Conservation (phyloP, 2,888 invertebrate species). For the Endotricha flammealis region DNA sequence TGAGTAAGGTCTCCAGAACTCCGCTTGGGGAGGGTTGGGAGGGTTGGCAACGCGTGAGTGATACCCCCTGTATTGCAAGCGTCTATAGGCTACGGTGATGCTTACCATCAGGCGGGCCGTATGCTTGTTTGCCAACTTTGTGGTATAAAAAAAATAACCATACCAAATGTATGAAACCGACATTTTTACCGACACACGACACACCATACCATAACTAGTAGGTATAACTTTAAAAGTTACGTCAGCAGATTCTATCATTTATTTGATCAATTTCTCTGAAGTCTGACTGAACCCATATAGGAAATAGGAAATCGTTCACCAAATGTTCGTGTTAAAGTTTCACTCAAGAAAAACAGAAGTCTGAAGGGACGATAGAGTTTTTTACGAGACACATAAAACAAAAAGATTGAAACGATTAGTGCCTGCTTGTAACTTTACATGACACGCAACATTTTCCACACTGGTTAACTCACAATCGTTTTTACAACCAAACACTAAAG, state of each 20-base stretch:
- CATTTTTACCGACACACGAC: too few relatives aligned
- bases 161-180: too few relatives aligned
- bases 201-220: too few relatives aligned
- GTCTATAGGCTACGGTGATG: too few relatives aligned
- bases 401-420: conserved; percentile 7
- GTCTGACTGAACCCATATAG: conserved; percentile 6
- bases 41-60: too few relatives aligned
- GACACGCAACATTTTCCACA: conserved; percentile 5
- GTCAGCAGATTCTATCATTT: conserved; percentile 20
- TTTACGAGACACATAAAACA: conserved; percentile 1
- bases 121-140: too few relatives aligned
- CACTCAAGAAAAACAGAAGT: neutral
- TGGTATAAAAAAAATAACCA: too few relatives aligned
- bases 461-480: conserved; percentile 1
- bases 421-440: conserved; percentile 6
- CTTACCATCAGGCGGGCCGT: too few relatives aligned
- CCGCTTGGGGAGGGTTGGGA: too few relatives aligned
- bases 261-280: conserved; percentile 19
- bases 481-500: conserved; percentile 1
- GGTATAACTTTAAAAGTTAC: too few relatives aligned
- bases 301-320: conserved; percentile 8
- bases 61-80: too few relatives aligned
- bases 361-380: neutral
- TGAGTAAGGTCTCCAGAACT: too few relatives aligned
- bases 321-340: conserved; percentile 10